A percentile compares a stretch with the other conserved stretches of the same genome.
These are phyloP conservation scores for Herpailurus yagouaroundi DNA, from an alignment of 2,113 vertebrate genomes.

Conservation along the genomic window DNA sequence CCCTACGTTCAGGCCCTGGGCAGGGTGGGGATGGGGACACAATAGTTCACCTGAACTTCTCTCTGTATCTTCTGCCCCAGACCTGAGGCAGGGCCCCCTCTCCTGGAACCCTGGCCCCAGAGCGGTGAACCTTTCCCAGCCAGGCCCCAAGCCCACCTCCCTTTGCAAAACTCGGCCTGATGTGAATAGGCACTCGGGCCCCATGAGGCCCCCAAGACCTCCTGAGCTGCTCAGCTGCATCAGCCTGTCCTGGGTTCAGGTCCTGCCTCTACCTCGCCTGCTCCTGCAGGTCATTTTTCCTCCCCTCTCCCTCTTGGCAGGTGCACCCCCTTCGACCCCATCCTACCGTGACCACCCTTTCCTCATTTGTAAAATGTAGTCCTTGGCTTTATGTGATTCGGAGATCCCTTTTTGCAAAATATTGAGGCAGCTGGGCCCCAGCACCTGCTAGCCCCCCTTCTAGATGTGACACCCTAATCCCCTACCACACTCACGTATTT, in stretches of 20 bases:
- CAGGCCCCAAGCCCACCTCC: neutral
- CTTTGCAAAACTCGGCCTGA: neutral
- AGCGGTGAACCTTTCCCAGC: neutral
- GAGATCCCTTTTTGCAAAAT: neutral
- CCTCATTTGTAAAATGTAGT: neutral
- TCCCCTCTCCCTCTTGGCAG: neutral
- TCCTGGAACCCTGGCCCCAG: neutral
- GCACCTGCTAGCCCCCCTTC: neutral
- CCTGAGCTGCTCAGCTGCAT: neutral
- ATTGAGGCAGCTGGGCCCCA: neutral
- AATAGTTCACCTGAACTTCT: neutral
- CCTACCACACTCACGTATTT: neutral
- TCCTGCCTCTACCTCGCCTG: neutral
- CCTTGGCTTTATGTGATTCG: neutral
- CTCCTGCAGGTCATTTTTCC: neutral
- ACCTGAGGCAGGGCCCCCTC: neutral
- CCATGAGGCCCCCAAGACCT: neutral
- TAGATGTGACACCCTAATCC: neutral
- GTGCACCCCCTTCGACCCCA: neutral
- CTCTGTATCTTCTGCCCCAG: neutral
- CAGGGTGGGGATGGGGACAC: too few relatives aligned
- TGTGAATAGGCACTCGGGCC: accelerated
- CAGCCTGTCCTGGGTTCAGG: neutral
- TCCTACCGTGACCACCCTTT: neutral
- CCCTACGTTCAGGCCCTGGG: neutral